Evolutionary conservation across 1,140 invertebrate genomes (phyloP).

Genomic region (Caenorhabditis latens): DNA sequence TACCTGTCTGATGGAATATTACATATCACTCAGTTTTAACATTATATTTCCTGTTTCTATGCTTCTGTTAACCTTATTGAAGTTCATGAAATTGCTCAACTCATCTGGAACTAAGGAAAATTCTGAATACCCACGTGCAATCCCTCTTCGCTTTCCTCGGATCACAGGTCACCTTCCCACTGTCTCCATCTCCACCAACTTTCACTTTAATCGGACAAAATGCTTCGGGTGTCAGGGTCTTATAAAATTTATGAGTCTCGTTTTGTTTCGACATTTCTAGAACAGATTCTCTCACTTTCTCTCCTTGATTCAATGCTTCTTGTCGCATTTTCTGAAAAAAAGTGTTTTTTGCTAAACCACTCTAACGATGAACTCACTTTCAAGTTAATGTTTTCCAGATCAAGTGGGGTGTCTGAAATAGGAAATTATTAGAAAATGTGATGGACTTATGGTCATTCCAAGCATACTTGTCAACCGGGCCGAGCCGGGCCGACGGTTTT

Average conservation of each 20-base stretch:
- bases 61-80: too few species aligned
- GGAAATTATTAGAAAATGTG: background rate
- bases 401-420: background rate
- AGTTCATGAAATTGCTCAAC: too few species aligned
- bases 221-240: background rate
- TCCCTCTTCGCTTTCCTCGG: background rate
- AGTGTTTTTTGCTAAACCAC: too few species aligned
- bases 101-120: background rate
- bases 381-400: background rate
- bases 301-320: background rate
- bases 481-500: too few species aligned
- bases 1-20: too few species aligned
- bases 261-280: constrained; percentile 21
- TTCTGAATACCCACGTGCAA: background rate
- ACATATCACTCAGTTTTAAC: too few species aligned
- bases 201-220: constrained; percentile 33
- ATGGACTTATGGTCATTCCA: too few species aligned
- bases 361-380: background rate
- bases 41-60: too few species aligned
- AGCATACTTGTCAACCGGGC: too few species aligned
- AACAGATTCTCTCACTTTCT: background rate
- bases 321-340: background rate
- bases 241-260: background rate
- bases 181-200: constrained; percentile 15
- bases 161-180: constrained; percentile 34